phyloP scores from a whole-genome alignment of 2,113 vertebrate genomes.

The Montifringilla adamsi region DNA sequence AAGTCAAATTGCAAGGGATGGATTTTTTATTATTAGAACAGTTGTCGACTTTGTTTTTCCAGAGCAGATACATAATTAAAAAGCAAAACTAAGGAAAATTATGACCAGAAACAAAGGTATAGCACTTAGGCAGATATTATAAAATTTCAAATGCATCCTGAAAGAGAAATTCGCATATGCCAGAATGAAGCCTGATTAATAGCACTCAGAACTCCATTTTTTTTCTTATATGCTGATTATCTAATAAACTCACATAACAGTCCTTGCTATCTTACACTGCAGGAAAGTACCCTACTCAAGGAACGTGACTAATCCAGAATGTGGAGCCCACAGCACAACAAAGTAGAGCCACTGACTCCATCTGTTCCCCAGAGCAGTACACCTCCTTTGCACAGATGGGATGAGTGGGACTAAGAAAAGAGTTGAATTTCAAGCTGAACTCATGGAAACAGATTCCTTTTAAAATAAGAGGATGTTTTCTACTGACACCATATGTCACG shows the following conservation, averaged over 20 bases:
- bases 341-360: background rate
- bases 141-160: background rate
- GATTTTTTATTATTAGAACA: background rate
- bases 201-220: background rate
- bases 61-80: background rate
- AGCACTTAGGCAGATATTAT: background rate
- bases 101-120: background rate
- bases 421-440: background rate
- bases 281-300: background rate
- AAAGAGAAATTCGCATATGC: background rate
- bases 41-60: background rate
- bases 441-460: background rate
- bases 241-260: background rate
- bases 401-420: background rate
- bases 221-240: background rate
- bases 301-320: background rate
- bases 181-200: background rate
- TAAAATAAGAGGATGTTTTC: background rate
- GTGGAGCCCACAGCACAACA: background rate
- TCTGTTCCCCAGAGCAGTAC: background rate
- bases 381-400: conserved; percentile 13
- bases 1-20: background rate
- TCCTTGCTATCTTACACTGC: background rate
- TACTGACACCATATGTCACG: background rate
- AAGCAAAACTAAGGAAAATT: background rate